These are phyloP conservation scores for Atta texana DNA, from an alignment of 1,140 invertebrate species.

Conservation along the genomic window DNA sequence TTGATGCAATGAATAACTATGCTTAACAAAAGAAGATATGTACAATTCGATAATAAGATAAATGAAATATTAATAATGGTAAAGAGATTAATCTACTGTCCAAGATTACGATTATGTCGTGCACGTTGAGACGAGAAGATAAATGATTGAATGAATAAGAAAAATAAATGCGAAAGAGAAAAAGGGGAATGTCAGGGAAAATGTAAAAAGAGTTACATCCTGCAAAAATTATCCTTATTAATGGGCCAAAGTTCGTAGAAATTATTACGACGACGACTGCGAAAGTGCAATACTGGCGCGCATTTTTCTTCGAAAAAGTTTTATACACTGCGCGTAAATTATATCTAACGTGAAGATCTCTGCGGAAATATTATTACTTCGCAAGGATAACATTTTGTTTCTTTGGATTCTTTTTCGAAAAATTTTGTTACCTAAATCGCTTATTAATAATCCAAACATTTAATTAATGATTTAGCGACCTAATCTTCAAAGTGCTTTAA, in stretches of 20 bases:
- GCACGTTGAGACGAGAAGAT: slow-evolving; percentile 12
- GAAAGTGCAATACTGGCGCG: slow-evolving; percentile 23
- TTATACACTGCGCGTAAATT: slow-evolving; percentile 39
- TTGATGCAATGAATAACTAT: not conserved
- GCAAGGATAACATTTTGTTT: not conserved
- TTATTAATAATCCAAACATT: slow-evolving; percentile 3
- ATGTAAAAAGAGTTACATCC: slow-evolving; percentile 44
- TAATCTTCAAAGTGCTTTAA: slow-evolving; percentile 23
- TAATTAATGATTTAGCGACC: slow-evolving; percentile 6
- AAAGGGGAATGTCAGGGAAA: slow-evolving; percentile 19
- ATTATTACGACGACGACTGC: slow-evolving; percentile 47
- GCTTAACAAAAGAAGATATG: not conserved
- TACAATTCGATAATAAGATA: not conserved
- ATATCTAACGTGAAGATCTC: slow-evolving; percentile 24
- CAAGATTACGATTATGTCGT: slow-evolving; percentile 22
- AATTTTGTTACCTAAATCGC: not conserved
- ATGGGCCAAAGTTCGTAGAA: slow-evolving; percentile 44
- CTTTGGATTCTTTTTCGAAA: not conserved
- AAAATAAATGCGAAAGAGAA: slow-evolving; percentile 52
- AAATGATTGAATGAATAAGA: slow-evolving; percentile 20
- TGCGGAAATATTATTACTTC: slow-evolving; percentile 27
- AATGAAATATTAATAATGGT: slow-evolving; percentile 27
- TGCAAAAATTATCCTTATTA: slow-evolving; percentile 59
- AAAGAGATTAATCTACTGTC: slow-evolving; percentile 44
- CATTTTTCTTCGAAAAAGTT: slow-evolving; percentile 56